A percentile compares a stretch with the other conserved stretches of the same genome.
Conservation (phyloP, 2,113 vertebrate species). For the Osmerus eperlanus region DNA sequence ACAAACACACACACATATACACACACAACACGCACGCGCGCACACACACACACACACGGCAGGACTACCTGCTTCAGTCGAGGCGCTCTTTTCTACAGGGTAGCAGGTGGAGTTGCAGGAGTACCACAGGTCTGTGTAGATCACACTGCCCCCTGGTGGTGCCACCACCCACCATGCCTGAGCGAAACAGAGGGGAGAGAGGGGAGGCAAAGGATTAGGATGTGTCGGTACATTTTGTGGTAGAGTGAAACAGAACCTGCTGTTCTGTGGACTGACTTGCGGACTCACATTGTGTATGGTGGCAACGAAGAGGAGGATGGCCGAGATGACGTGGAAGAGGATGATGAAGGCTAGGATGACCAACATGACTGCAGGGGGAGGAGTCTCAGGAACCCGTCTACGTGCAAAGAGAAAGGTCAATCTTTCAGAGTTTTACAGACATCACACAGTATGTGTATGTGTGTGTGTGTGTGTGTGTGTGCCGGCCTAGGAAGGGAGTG, state of each 20-base stretch:
- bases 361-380: conserved; percentile 65
- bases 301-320: conserved; percentile 67
- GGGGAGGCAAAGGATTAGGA: not conserved
- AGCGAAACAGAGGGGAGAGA: not conserved
- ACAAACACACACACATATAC: not conserved
- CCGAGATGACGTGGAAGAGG: conserved; percentile 71
- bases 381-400: conserved; percentile 10
- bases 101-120: conserved; percentile 68
- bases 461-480: conserved; percentile 8
- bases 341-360: conserved; percentile 74
- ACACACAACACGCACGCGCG: not conserved
- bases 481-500: not conserved
- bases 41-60: not conserved
- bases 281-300: conserved; percentile 73
- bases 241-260: not conserved
- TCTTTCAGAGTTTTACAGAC: too few species aligned
- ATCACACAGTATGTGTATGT: not conserved
- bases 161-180: conserved; percentile 72
- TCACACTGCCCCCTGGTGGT: accelerated
- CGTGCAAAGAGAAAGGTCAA: too few species aligned
- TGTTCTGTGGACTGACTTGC: not conserved
- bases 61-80: conserved; percentile 46
- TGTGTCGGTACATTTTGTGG: too few species aligned
- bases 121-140: conserved; percentile 72
- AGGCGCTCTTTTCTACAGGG: conserved; percentile 55